These are phyloP conservation scores for Phortica variegata DNA, from an alignment of 1,140 invertebrate genomes.

Conservation along the genomic window DNA sequence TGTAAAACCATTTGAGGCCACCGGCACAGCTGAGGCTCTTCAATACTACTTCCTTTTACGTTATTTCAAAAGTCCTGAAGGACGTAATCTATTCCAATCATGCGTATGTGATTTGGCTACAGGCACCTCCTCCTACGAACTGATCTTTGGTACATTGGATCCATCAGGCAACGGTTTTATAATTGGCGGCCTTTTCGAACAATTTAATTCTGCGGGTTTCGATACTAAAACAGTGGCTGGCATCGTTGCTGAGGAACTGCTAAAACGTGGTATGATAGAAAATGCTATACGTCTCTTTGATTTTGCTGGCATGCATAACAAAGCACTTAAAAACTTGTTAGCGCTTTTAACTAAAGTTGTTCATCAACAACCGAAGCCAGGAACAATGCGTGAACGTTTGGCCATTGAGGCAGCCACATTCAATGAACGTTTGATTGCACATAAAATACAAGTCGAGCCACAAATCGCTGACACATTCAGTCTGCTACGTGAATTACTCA, in stretches of 20 bases:
- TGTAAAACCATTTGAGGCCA: constrained; percentile 85
- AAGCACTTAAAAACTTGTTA: constrained; percentile 77
- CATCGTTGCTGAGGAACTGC: constrained; percentile 68
- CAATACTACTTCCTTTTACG: constrained; percentile 91
- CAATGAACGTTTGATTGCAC: constrained; percentile 48
- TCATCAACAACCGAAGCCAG: constrained; percentile 63
- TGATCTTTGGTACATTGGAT: constrained; percentile 72
- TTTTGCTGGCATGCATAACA: constrained; percentile 79
- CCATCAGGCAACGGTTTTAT: constrained; percentile 58
- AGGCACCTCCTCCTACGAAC: constrained; percentile 76
- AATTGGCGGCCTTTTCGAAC: constrained; percentile 59
- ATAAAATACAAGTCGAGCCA: constrained; percentile 57
- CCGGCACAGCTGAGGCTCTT: constrained; percentile 84
- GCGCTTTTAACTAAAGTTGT: constrained; percentile 78
- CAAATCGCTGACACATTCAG: constrained; percentile 72
- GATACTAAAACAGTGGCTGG: constrained; percentile 61
- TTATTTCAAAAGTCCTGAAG: constrained; percentile 71
- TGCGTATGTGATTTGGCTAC: constrained; percentile 81
- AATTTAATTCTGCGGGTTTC: constrained; percentile 65
- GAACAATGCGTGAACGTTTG: constrained; percentile 67
- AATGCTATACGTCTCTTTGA: constrained; percentile 92
- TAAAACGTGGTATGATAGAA: constrained; percentile 78
- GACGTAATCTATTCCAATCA: constrained; percentile 80
- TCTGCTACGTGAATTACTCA: constrained; percentile 79
- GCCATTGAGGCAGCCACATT: constrained; percentile 60